These are phyloP conservation scores for Eira barbara DNA, from an alignment of 2,113 vertebrate species.

Conservation along the genomic window DNA sequence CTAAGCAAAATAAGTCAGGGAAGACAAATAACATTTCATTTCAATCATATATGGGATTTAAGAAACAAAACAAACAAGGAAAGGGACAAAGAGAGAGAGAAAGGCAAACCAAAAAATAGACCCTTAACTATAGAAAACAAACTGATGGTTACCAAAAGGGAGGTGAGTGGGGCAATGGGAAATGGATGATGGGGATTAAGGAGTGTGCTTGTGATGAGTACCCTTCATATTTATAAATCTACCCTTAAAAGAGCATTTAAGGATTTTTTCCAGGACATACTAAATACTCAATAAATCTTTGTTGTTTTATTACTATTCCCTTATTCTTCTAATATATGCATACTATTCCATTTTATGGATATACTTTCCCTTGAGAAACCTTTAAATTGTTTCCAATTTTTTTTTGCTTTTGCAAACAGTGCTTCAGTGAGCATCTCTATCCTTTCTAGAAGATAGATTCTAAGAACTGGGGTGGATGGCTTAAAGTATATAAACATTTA, in stretches of 20 bases:
- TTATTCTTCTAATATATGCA: background rate
- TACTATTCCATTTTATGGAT: background rate
- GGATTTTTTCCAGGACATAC: background rate
- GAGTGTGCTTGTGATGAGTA: background rate
- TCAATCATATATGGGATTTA: background rate
- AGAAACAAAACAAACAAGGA: background rate
- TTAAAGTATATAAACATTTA: background rate
- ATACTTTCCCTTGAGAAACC: background rate
- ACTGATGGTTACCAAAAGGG: background rate
- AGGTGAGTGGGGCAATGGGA: background rate
- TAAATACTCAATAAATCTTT: background rate
- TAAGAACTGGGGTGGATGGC: background rate
- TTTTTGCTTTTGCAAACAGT: background rate
- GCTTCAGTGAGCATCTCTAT: background rate
- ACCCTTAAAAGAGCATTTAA: background rate
- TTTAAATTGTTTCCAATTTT: background rate
- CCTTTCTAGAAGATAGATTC: background rate
- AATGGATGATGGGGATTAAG: background rate
- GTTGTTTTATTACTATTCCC: background rate
- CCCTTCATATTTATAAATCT: slow-evolving; percentile 13
- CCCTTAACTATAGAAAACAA: background rate
- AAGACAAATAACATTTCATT: background rate
- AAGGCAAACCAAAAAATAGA: background rate
- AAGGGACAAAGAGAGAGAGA: background rate
- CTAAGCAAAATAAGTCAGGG: background rate